Evolutionary conservation across 2,113 vertebrate genomes (phyloP).

Genomic region (Cebidichthys violaceus): DNA sequence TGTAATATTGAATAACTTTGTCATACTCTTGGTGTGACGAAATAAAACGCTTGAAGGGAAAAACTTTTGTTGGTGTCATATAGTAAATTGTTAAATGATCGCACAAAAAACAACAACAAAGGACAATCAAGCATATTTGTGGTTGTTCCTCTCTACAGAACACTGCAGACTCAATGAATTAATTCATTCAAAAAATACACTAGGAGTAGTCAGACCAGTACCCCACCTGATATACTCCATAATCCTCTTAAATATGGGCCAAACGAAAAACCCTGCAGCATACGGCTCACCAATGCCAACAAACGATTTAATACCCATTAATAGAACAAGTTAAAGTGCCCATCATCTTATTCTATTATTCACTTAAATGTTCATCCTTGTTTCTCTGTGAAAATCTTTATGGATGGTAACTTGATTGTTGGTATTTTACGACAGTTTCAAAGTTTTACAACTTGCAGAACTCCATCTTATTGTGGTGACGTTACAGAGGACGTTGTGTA

Average conservation of each 20-base stretch:
- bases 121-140: neutral
- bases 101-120: neutral
- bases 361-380: neutral
- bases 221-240: constrained; percentile 11
- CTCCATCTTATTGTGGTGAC: neutral
- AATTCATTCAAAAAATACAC: constrained; percentile 27
- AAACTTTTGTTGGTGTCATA: neutral
- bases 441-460: neutral
- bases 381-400: neutral
- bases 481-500: neutral
- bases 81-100: neutral
- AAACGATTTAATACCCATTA: neutral
- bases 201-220: constrained; percentile 22
- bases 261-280: neutral
- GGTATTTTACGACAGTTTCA: neutral
- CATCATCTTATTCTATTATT: neutral
- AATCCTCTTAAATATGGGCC: constrained; percentile 5
- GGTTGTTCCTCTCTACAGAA: neutral
- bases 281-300: neutral
- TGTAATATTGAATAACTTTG: neutral
- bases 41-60: neutral
- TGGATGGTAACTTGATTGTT: neutral
- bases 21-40: neutral
- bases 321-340: neutral
- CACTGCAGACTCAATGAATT: constrained; percentile 33